These are phyloP conservation scores for Eristalis tenax DNA, from an alignment of 2,888 invertebrate species.

Conservation along the genomic window DNA sequence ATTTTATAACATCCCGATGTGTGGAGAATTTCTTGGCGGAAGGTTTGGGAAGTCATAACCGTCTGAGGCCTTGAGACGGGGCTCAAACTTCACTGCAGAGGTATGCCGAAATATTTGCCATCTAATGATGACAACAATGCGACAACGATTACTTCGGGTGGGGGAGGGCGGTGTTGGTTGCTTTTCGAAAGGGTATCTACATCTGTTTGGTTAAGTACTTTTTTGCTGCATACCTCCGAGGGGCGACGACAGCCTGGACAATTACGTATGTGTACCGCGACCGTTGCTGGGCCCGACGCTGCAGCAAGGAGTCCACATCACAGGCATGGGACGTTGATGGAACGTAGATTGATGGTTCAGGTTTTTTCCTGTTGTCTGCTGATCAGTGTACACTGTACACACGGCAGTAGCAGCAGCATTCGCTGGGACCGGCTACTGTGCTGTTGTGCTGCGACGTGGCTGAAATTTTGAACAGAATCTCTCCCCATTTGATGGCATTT, in stretches of 20 bases:
- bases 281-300: constrained; percentile 12
- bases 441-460: constrained; percentile 52
- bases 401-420: background rate
- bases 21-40: constrained; percentile 46
- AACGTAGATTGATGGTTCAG: constrained; percentile 66
- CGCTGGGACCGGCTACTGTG: constrained; percentile 1
- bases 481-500: constrained; percentile 65
- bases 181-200: constrained; percentile 15
- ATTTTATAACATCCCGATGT: constrained; percentile 43
- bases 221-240: constrained; percentile 48
- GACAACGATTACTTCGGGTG: constrained; percentile 44
- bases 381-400: background rate
- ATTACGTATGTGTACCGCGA: constrained; percentile 6
- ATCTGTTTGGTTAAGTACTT: constrained; percentile 44
- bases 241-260: constrained; percentile 38
- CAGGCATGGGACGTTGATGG: constrained; percentile 47
- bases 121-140: constrained; percentile 65
- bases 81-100: constrained; percentile 30
- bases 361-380: constrained; percentile 40
- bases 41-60: constrained; percentile 32
- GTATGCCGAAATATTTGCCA: constrained; percentile 51
- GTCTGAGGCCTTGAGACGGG: constrained; percentile 25
- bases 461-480: constrained; percentile 54
- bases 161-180: background rate
- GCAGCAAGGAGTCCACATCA: background rate